Percentiles rank a stretch among this genome's conserved stretches.
Evolutionary conservation across 2,888 invertebrate species (phyloP).

Genomic region (Lithosia quadra): DNA sequence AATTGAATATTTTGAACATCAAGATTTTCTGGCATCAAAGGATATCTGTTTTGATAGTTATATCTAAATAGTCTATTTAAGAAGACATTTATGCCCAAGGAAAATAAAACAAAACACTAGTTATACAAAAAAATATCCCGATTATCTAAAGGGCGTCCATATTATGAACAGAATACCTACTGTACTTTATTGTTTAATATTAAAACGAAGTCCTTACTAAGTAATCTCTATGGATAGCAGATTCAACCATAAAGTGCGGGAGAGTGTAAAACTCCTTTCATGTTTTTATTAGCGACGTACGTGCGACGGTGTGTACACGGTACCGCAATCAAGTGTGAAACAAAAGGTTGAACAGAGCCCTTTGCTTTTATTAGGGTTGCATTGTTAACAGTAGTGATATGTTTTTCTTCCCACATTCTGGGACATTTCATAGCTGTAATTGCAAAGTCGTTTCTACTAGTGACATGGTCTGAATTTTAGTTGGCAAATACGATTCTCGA

Average conservation of each 20-base stretch:
- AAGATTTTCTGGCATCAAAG: too few relatives aligned
- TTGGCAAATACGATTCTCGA: too few relatives aligned
- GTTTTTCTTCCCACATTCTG: not conserved
- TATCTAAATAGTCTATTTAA: too few relatives aligned
- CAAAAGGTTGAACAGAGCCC: constrained; percentile 18
- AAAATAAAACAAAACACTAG: too few relatives aligned
- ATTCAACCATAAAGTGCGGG: constrained; percentile 1
- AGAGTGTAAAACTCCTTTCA: constrained; percentile 24
- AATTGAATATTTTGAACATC: too few relatives aligned
- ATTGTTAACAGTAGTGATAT: not conserved
- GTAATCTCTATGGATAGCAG: not conserved
- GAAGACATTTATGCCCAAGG: too few relatives aligned
- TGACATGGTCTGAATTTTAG: not conserved
- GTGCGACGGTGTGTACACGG: constrained; percentile 11
- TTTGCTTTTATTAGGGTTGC: constrained; percentile 15
- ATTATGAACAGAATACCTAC: not conserved
- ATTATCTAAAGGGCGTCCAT: not conserved
- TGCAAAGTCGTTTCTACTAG: too few relatives aligned
- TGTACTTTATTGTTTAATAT: not conserved
- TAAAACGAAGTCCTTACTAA: not conserved
- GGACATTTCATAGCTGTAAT: not conserved
- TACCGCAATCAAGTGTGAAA: constrained; percentile 15
- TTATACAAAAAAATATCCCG: not conserved
- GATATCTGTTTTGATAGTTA: too few relatives aligned
- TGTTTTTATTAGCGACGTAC: constrained; percentile 19